phyloP scores from a whole-genome alignment of 2,113 vertebrate genomes.

The Eurystomus gularis region DNA sequence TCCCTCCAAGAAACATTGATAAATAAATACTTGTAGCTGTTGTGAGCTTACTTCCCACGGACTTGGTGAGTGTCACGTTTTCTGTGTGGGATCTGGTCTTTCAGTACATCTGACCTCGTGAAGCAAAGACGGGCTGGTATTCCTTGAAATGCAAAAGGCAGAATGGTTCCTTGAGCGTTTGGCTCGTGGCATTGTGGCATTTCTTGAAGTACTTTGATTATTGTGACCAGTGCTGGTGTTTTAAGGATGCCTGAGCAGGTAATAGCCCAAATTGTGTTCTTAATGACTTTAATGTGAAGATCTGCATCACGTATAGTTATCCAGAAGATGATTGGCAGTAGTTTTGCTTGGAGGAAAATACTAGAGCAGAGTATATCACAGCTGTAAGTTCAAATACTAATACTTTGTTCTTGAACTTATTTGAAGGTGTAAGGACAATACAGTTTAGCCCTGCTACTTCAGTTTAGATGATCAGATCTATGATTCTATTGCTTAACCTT shows the following conservation, averaged over 20 bases:
- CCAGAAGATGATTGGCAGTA: not conserved
- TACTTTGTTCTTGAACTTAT: not conserved
- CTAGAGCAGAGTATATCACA: not conserved
- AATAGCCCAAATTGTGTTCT: not conserved
- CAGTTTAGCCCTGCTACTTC: not conserved
- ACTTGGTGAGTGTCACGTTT: accelerated
- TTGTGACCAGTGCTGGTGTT: not conserved
- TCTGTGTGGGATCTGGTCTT: not conserved
- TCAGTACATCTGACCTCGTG: not conserved
- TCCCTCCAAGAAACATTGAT: not conserved
- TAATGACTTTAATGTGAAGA: not conserved
- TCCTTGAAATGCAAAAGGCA: not conserved
- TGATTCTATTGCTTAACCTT: not conserved
- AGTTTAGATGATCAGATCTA: not conserved
- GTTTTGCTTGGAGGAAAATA: not conserved
- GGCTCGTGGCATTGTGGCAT: not conserved
- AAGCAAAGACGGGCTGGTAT: not conserved
- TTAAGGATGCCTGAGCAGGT: not conserved
- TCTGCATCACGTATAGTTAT: not conserved
- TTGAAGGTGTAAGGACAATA: not conserved
- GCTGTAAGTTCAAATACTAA: not conserved
- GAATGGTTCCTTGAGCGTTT: not conserved
- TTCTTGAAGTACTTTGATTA: not conserved
- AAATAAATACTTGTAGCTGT: not conserved
- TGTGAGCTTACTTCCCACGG: not conserved